phyloP scores from a whole-genome alignment of 2,797 vertebrate species.

The Eulemur coronatus region DNA sequence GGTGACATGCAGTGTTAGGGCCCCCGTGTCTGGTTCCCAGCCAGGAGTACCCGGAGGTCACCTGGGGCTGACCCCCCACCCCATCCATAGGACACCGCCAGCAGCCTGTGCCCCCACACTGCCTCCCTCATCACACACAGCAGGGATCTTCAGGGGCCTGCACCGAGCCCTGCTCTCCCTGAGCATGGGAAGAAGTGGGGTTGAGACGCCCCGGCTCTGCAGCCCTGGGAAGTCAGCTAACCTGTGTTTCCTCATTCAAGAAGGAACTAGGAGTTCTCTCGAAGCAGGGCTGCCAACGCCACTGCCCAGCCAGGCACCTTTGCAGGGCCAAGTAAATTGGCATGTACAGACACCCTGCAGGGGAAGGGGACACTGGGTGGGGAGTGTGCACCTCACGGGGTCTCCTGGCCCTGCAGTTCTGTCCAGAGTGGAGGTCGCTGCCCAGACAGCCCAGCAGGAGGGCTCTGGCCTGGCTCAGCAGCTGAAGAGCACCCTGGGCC shows the following conservation, averaged over 20 bases:
- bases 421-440: not conserved
- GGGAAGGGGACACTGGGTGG: fast-evolving
- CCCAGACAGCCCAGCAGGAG: not conserved
- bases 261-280: not conserved
- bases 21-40: fast-evolving
- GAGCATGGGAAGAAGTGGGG: not conserved
- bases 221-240: not conserved
- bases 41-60: not conserved
- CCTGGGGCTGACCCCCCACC: not conserved
- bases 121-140: not conserved
- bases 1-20: not conserved
- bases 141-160: too few species aligned
- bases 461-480: not conserved
- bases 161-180: not conserved
- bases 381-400: not conserved
- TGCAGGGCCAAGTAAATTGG: fast-evolving
- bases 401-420: not conserved
- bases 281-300: too few species aligned
- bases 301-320: too few species aligned
- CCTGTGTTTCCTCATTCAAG: not conserved
- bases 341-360: fast-evolving
- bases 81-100: fast-evolving
- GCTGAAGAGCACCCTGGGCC: not conserved
- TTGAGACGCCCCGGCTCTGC: not conserved
- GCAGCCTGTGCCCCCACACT: not conserved